A percentile compares a stretch with the other conserved stretches of the same genome.
These are phyloP conservation scores for Lasiurus borealis DNA, from an alignment of 2,113 vertebrate genomes.

Conservation along the genomic window DNA sequence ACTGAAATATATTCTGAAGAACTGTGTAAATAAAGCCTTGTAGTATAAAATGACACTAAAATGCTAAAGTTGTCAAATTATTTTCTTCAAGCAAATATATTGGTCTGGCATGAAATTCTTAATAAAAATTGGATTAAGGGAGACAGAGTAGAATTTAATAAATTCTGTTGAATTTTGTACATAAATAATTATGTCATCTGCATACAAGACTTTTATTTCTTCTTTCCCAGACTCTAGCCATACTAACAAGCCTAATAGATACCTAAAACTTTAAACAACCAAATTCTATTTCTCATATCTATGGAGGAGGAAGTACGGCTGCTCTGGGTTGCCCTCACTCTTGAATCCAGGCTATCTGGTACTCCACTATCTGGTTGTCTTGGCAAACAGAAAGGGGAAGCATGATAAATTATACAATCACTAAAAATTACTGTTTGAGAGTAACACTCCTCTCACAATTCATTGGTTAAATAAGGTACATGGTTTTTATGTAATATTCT, in stretches of 20 bases:
- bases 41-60: conserved; percentile 55
- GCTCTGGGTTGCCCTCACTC: background rate
- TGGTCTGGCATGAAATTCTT: conserved; percentile 33
- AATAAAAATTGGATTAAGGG: conserved; percentile 16
- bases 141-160: background rate
- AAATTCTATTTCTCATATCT: background rate
- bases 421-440: conserved; percentile 4
- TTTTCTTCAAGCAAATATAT: conserved; percentile 47
- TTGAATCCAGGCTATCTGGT: background rate
- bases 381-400: background rate
- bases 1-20: conserved; percentile 53
- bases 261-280: background rate
- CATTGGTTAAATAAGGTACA: background rate
- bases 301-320: background rate
- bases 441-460: background rate
- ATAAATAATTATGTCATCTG: background rate
- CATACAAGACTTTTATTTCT: background rate
- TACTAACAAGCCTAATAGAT: background rate
- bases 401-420: background rate
- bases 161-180: background rate
- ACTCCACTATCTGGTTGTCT: background rate
- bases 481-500: background rate
- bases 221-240: background rate
- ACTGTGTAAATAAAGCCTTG: conserved; percentile 76
- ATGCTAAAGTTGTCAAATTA: conserved; percentile 23